phyloP scores from a whole-genome alignment of 2,797 vertebrate genomes.

The Paguma larvata region DNA sequence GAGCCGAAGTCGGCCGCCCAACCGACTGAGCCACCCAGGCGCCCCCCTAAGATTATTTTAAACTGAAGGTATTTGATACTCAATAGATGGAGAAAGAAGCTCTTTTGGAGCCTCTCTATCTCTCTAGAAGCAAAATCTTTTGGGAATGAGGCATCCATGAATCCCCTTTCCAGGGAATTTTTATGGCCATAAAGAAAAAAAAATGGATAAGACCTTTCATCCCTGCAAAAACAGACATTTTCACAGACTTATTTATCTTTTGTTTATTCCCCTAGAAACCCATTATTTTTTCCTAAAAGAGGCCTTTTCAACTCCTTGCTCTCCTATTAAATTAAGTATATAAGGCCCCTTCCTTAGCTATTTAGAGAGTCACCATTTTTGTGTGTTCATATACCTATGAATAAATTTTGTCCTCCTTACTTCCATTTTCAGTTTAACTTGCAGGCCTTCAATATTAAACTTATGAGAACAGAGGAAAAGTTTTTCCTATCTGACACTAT shows the following conservation, averaged over 20 bases:
- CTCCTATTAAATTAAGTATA: neutral
- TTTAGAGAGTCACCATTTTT: neutral
- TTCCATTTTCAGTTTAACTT: neutral
- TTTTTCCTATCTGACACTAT: neutral
- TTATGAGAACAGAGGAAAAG: neutral
- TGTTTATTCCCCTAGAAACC: neutral
- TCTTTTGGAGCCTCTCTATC: neutral
- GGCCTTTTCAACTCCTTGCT: neutral
- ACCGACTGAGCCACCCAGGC: too few relatives aligned
- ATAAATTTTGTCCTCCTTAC: neutral
- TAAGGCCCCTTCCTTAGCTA: neutral
- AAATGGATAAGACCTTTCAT: neutral
- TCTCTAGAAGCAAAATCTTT: neutral
- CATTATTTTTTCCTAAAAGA: neutral
- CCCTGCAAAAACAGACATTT: neutral
- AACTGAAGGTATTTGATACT: neutral
- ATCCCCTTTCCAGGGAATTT: neutral
- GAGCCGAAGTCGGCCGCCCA: too few relatives aligned
- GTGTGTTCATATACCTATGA: neutral
- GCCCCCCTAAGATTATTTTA: neutral
- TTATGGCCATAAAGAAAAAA: neutral
- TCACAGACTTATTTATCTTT: neutral
- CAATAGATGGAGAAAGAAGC: neutral
- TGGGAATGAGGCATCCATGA: neutral
- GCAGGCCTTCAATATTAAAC: neutral